These are phyloP conservation scores for Apis cerana DNA, from an alignment of 1,140 invertebrate genomes.

Conservation along the genomic window DNA sequence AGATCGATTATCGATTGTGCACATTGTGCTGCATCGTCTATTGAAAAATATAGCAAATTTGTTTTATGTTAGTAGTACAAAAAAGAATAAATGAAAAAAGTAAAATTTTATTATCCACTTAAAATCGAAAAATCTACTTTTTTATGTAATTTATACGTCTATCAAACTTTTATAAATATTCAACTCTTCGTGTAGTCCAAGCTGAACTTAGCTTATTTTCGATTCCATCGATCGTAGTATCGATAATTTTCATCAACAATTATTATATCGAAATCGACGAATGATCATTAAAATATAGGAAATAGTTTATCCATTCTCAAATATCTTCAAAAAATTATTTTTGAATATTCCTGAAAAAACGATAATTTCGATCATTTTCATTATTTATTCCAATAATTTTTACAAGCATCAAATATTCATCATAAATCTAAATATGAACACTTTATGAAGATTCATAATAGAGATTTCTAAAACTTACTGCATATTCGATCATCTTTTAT, in stretches of 20 bases:
- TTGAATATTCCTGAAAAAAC: not conserved
- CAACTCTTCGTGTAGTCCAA: not conserved
- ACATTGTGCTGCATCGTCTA: not conserved
- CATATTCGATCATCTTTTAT: not conserved
- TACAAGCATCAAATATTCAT: not conserved
- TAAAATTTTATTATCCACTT: too few relatives aligned
- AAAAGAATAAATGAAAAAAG: not conserved
- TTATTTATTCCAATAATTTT: not conserved
- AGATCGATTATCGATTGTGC: conserved; percentile 43
- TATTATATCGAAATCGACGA: not conserved
- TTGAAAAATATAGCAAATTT: conserved; percentile 13
- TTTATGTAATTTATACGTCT: not conserved
- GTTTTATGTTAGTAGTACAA: too few relatives aligned
- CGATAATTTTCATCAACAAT: not conserved
- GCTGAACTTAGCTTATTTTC: not conserved
- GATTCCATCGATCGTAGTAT: not conserved
- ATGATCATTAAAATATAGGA: not conserved
- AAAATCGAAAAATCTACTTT: too few relatives aligned
- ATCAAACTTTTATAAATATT: not conserved
- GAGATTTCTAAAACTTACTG: not conserved
- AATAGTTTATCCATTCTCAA: too few relatives aligned
- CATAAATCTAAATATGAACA: not conserved
- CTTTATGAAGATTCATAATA: too few relatives aligned
- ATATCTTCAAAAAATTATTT: too few relatives aligned
- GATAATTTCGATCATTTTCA: not conserved